Percentiles rank a stretch among this genome's conserved stretches.
Conservation (phyloP, 2,797 vertebrate species). For the Myotis planiceps region DNA sequence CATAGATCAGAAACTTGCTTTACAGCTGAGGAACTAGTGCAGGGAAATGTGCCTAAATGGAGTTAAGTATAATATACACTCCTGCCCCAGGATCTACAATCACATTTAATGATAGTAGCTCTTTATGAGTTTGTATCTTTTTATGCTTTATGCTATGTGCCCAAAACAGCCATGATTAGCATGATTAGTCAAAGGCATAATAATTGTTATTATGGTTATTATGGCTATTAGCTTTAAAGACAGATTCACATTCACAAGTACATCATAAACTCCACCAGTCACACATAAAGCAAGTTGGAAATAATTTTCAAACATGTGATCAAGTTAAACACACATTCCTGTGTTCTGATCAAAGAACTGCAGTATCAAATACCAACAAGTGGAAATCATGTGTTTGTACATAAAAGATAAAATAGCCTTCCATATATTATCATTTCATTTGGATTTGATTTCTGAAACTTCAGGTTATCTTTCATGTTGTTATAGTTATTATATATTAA, state of each 20-base stretch:
- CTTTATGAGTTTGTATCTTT: slow-evolving; percentile 12
- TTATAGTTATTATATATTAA: slow-evolving; percentile 38
- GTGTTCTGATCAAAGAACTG: slow-evolving; percentile 52
- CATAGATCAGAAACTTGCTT: neutral
- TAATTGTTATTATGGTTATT: slow-evolving; percentile 69
- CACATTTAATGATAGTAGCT: neutral
- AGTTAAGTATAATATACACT: neutral
- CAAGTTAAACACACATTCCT: slow-evolving; percentile 64
- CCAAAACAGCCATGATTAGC: slow-evolving; percentile 49
- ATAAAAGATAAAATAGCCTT: slow-evolving; percentile 26
- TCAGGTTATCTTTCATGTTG: slow-evolving; percentile 9
- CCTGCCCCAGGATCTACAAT: neutral
- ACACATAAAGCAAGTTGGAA: slow-evolving; percentile 55
- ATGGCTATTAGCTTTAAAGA: slow-evolving; percentile 64
- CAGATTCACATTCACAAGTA: slow-evolving; percentile 57
- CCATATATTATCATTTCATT: slow-evolving; percentile 31
- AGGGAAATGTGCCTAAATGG: neutral
- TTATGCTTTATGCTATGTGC: neutral
- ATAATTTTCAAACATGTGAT: slow-evolving; percentile 56
- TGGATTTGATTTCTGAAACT: slow-evolving; percentile 54
- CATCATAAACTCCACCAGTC: slow-evolving; percentile 58
- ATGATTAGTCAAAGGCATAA: slow-evolving; percentile 49
- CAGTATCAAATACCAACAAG: slow-evolving; percentile 56
- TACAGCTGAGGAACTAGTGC: neutral
- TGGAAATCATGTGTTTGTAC: slow-evolving; percentile 44